phyloP scores from a whole-genome alignment of 2,797 vertebrate species.

The Myioborus melanocephalus region DNA sequence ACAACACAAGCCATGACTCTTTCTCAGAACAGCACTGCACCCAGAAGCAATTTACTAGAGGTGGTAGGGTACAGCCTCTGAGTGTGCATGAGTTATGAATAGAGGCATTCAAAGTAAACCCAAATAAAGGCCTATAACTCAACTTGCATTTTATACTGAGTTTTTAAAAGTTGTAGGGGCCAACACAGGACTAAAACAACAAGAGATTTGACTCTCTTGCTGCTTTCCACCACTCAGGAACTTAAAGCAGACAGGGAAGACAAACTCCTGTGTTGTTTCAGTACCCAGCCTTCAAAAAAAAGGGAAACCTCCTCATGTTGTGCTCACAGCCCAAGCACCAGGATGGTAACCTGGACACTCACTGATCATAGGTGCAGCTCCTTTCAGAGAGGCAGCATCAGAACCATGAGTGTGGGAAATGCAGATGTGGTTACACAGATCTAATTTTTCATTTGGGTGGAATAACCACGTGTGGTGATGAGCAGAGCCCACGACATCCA shows the following conservation, averaged over 20 bases:
- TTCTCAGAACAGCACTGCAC: background rate
- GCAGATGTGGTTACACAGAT: background rate
- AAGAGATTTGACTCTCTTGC: background rate
- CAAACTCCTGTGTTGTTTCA: slow-evolving; percentile 5
- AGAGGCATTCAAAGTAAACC: slow-evolving; percentile 46
- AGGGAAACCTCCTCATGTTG: background rate
- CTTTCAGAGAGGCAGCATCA: background rate
- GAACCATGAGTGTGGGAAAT: background rate
- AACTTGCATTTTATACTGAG: background rate
- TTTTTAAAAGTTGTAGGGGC: slow-evolving; percentile 26
- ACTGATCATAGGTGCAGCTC: background rate
- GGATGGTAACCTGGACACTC: background rate
- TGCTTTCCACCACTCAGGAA: background rate
- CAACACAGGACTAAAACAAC: slow-evolving; percentile 6
- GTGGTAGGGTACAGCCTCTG: background rate
- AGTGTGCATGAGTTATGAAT: slow-evolving; percentile 33
- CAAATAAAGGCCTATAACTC: slow-evolving; percentile 52
- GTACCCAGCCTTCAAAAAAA: background rate
- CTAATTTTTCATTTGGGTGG: background rate
- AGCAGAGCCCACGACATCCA: background rate
- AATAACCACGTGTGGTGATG: background rate
- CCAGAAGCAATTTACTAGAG: slow-evolving; percentile 34
- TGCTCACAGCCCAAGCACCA: background rate
- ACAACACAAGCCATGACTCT: background rate
- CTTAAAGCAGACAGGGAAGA: background rate